Evolutionary conservation across 1,140 invertebrate genomes (phyloP), one percentile per base, ranked within the genome.

Genomic region (Lineus longissimus): DNA sequence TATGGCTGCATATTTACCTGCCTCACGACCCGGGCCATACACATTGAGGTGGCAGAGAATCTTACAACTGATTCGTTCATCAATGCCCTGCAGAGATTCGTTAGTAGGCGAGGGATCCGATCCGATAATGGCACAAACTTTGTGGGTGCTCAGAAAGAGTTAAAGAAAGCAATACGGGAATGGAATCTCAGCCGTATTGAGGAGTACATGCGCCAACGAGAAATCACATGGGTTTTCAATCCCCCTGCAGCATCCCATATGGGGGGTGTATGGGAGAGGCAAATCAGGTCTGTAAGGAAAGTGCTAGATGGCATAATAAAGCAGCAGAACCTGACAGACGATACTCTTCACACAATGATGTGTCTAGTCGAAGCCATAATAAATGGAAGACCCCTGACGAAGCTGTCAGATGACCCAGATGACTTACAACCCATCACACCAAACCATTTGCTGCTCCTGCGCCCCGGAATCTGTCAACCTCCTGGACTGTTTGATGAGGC

Each of bases 161-260:
- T 61, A 17, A 40, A 2, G 30, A 33, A 63, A 47, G 19, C 2
- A 7, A 1, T 71, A 2, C n/a, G 36, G 19, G 31, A 66, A 11
- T 65, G 36, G 68, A 58, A 74, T 25, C 17, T 36, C 17, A 1
- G 9, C 27, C 29, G 54, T 1, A 62, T 55, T 55, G 30, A 13
- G 17, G 51, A 62, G 9, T 17, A 1, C n/a, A 25, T 62, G n/a
- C 19, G 22, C 15, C 11, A 47, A 17, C 54, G 55, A n/a, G 23
- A 40, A 27, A 78, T 76, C 19, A 57, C 71, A 33, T 84, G 78
- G 79, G 66, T 79, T 64, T 82, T 82, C 61, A 64, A 64, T 33
- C 56, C 62, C 22, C 62, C 62, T 15, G 9, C 55, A 23, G 56
- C 62, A 15, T 41, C 40, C 33, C 62, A 64, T 2, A 60, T 47